A percentile compares a stretch with the other conserved stretches of the same genome.
These are phyloP conservation scores for Darevskia nairensis DNA, from an alignment of 2,797 vertebrate species.

Conservation along the genomic window DNA sequence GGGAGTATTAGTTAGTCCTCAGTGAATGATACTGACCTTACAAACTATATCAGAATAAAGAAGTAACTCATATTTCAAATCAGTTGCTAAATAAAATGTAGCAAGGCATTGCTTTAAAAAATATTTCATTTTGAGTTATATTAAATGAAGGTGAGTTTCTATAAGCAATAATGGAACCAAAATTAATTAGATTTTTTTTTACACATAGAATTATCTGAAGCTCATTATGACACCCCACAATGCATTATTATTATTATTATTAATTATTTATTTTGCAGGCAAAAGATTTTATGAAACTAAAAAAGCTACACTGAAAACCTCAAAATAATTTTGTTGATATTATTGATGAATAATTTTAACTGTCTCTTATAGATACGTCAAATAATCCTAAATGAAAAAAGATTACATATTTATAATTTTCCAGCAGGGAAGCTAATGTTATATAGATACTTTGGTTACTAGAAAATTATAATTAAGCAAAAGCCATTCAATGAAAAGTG, in stretches of 20 bases:
- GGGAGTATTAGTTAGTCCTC: slow-evolving; percentile 59
- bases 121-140: slow-evolving; percentile 19
- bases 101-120: slow-evolving; percentile 16
- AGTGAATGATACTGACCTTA: slow-evolving; percentile 68
- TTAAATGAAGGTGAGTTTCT: background rate
- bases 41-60: slow-evolving; percentile 54
- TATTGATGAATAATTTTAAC: too few relatives aligned
- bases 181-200: background rate
- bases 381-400: background rate
- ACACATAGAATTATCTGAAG: background rate
- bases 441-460: background rate
- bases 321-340: background rate
- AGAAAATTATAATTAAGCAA: background rate
- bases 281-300: background rate
- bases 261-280: slow-evolving; percentile 19
- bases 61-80: slow-evolving; percentile 42
- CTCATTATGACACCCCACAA: background rate
- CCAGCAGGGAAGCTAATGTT: background rate
- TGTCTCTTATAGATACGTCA: background rate
- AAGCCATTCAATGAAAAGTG: background rate
- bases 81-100: slow-evolving; percentile 11
- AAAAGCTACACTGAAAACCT: background rate
- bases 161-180: background rate
- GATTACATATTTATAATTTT: background rate
- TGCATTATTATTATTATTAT: slow-evolving; percentile 9